Conservation (phyloP, 2,113 vertebrate genomes). For the Clinocottus analis region DNA sequence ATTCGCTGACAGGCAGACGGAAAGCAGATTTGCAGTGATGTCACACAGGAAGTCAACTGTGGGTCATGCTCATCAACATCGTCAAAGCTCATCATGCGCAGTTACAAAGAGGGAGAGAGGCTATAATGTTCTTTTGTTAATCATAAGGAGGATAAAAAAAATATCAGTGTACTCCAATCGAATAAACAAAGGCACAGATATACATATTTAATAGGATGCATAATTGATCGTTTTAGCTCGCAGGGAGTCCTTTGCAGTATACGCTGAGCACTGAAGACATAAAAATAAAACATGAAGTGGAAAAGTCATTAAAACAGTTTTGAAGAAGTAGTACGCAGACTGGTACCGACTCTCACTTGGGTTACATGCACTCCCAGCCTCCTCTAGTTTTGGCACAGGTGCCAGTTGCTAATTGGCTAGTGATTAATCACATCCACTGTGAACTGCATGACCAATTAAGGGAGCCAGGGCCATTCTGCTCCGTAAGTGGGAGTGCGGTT, state of each 20-base stretch:
- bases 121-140: slow-evolving; percentile 68
- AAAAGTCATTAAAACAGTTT: slow-evolving; percentile 79
- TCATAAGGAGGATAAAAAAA: slow-evolving; percentile 59
- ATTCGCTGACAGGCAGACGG: slow-evolving; percentile 42
- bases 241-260: slow-evolving; percentile 80
- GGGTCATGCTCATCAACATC: slow-evolving; percentile 38
- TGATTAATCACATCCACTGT: slow-evolving; percentile 73
- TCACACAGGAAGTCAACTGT: slow-evolving; percentile 63
- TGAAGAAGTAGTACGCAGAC: slow-evolving; percentile 56
- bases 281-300: slow-evolving; percentile 80
- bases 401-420: slow-evolving; percentile 72
- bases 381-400: slow-evolving; percentile 58
- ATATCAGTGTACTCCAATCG: slow-evolving; percentile 73
- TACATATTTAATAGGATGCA: slow-evolving; percentile 82
- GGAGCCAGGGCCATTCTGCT: slow-evolving; percentile 43
- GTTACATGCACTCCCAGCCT: slow-evolving; percentile 41
- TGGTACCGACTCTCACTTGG: slow-evolving; percentile 53
- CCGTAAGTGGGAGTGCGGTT: slow-evolving; percentile 21
- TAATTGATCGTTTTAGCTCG: slow-evolving; percentile 79
- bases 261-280: slow-evolving; percentile 75
- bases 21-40: slow-evolving; percentile 61
- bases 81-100: slow-evolving; percentile 29
- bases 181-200: slow-evolving; percentile 81
- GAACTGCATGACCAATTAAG: slow-evolving; percentile 69
- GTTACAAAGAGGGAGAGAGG: slow-evolving; percentile 17